A percentile compares a stretch with the other conserved stretches of the same genome.
Evolutionary conservation across 2,888 invertebrate genomes (phyloP).

Genomic region (Dioctria linearis): DNA sequence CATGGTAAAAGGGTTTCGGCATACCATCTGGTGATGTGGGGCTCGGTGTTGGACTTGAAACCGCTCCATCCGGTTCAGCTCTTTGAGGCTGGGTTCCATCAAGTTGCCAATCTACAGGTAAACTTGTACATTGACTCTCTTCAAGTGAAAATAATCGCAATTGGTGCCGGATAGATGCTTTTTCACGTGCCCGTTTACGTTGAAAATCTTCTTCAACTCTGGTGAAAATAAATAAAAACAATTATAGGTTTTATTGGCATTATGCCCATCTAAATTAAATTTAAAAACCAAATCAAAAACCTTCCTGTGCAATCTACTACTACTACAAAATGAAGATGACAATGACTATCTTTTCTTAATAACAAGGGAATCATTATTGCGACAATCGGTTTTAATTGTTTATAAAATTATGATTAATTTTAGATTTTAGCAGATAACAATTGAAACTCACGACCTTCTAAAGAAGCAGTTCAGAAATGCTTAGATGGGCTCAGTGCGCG

Average conservation of each 20-base stretch:
- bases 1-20: background rate
- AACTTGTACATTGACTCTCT: conserved; percentile 74
- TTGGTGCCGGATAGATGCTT: conserved; percentile 83
- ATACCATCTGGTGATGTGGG: conserved; percentile 63
- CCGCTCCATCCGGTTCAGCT: conserved; percentile 82
- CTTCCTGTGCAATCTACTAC: too few species aligned
- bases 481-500: too few species aligned
- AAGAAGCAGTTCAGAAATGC: too few species aligned
- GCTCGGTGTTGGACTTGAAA: conserved; percentile 74
- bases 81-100: conserved; percentile 67
- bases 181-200: conserved; percentile 84
- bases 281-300: too few species aligned
- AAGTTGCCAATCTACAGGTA: conserved; percentile 69
- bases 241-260: background rate
- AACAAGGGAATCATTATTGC: too few species aligned
- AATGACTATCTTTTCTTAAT: too few species aligned
- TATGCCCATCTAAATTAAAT: too few species aligned
- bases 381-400: too few species aligned
- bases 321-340: too few species aligned
- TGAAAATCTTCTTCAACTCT: conserved; percentile 91
- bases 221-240: conserved; percentile 55
- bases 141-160: conserved; percentile 80
- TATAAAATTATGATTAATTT: too few species aligned
- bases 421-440: too few species aligned
- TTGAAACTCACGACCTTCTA: too few species aligned